Evolutionary conservation across 2,888 invertebrate genomes (phyloP).

Genomic region (Elegia similella): DNA sequence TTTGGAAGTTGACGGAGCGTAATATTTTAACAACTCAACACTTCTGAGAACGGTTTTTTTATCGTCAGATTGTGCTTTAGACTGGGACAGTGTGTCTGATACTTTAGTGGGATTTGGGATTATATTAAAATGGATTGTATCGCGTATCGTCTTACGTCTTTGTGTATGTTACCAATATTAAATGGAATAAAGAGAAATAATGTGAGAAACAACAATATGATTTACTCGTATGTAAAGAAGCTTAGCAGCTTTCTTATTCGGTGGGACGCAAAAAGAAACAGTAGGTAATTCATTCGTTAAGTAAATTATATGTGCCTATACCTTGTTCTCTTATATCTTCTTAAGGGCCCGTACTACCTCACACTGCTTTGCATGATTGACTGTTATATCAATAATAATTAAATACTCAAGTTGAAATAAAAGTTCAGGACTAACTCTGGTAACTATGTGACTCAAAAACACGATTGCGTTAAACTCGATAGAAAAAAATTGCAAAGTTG

Average conservation of each 20-base stretch:
- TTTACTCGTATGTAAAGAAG: not conserved
- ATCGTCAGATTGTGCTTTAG: conserved; percentile 19
- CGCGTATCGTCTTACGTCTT: conserved; percentile 6
- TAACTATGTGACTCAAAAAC: too few relatives aligned
- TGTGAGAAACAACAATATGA: not conserved
- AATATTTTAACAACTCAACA: conserved; percentile 63
- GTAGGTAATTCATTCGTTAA: too few relatives aligned
- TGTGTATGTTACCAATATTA: not conserved
- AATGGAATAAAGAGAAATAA: not conserved
- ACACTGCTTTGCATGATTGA: too few relatives aligned
- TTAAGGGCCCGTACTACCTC: too few relatives aligned
- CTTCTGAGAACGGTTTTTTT: conserved; percentile 51
- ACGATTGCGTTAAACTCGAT: too few relatives aligned
- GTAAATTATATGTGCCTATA: too few relatives aligned
- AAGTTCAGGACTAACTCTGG: too few relatives aligned
- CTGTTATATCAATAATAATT: too few relatives aligned
- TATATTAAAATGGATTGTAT: conserved; percentile 11
- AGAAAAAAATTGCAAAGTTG: too few relatives aligned
- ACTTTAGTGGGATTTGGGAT: conserved; percentile 19
- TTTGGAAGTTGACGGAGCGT: conserved; percentile 52
- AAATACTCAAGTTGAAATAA: too few relatives aligned
- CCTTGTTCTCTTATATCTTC: too few relatives aligned
- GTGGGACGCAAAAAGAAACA: too few relatives aligned
- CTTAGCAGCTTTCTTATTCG: not conserved
- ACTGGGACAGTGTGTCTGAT: conserved; percentile 18